phyloP scores from a whole-genome alignment of 2,888 invertebrate genomes.

The Pediacus dermestoides region DNA sequence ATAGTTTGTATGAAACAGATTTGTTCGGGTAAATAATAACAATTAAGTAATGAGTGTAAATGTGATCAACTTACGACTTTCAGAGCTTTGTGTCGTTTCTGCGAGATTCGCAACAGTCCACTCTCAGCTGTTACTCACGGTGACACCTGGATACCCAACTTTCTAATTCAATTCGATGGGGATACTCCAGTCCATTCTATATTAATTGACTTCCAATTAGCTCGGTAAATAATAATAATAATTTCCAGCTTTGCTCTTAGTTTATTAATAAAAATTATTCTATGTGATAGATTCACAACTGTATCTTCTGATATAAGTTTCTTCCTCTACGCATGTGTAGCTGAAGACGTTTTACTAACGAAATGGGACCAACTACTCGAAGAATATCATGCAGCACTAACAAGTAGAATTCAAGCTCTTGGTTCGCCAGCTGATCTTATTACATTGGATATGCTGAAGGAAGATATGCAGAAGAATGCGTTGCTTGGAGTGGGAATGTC shows the following conservation, averaged over 20 bases:
- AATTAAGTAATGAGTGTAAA: too few species aligned
- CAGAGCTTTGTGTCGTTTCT: conserved; percentile 20
- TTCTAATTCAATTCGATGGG: conserved; percentile 57
- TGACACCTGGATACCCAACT: conserved; percentile 75
- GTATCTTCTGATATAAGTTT: conserved; percentile 60
- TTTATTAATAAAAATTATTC: too few species aligned
- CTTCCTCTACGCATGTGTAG: conserved; percentile 61
- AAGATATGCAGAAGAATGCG: conserved; percentile 57
- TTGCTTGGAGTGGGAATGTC: conserved; percentile 58
- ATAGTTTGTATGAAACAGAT: conserved; percentile 25
- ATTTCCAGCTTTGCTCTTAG: too few species aligned
- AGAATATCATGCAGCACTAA: conserved; percentile 59
- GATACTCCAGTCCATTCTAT: conserved; percentile 51
- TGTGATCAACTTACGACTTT: conserved; percentile 14
- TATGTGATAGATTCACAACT: conserved; percentile 48
- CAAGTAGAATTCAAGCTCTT: conserved; percentile 54
- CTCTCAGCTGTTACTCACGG: conserved; percentile 63
- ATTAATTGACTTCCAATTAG: conserved; percentile 69
- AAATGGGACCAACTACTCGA: conserved; percentile 60
- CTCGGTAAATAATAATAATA: conserved; percentile 51
- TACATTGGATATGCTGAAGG: conserved; percentile 52
- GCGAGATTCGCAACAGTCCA: conserved; percentile 13
- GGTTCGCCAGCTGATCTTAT: conserved; percentile 62
- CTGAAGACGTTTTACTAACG: conserved; percentile 54
- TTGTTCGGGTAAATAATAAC: conserved; percentile 25